Evolutionary conservation across 1,140 invertebrate species (phyloP), one percentile per base, ranked within the genome.

Genomic region (Lanistes nyassanus): DNA sequence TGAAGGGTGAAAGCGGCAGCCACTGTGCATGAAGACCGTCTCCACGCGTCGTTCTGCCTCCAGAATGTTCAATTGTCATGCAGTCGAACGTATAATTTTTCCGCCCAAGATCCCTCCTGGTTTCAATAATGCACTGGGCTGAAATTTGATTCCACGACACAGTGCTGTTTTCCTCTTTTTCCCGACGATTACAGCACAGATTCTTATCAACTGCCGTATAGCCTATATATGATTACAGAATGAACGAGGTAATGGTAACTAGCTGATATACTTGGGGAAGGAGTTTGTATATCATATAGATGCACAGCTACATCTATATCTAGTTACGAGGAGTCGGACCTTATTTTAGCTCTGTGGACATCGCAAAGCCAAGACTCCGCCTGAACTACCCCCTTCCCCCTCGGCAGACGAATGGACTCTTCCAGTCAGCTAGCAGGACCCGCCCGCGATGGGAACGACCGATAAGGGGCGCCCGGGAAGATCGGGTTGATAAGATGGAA

Each of bases 381-480:
- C 19, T 21, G n/a, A 31, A 29, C 56, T 3, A 23, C 23, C 56
- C 51, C 23, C 7, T 2, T 7, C 56, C 56, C 56, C 68, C 31
- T 70, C 68, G 31, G 53, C 68, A 70, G 68, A 70, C 29, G 56
- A 70, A 70, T 70, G 31, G 68, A 70, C 68, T 70, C 51, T 42
- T 56, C 51, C 34, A 34, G 68, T 51, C 68, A 70, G 68, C 51
- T 21, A 47, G 47, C 68, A 34, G 68, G 68, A 56, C 68, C 68
- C 51, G 51, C 68, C 68, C 68, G 68, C 53, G 68, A 70, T 70
- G 68, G 66, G 68, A 70, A 70, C 47, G 56, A 55, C 36, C 68
- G 68, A 70, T 70, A 70, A 42, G 0, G 68, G 68, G 68, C 68
- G 68, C 68, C 68, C n/a, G 68, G 68, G 68, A 51, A 70, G 68